Evolutionary conservation across 2,113 vertebrate species (phyloP).

Genomic region (Halichoerus grypus): DNA sequence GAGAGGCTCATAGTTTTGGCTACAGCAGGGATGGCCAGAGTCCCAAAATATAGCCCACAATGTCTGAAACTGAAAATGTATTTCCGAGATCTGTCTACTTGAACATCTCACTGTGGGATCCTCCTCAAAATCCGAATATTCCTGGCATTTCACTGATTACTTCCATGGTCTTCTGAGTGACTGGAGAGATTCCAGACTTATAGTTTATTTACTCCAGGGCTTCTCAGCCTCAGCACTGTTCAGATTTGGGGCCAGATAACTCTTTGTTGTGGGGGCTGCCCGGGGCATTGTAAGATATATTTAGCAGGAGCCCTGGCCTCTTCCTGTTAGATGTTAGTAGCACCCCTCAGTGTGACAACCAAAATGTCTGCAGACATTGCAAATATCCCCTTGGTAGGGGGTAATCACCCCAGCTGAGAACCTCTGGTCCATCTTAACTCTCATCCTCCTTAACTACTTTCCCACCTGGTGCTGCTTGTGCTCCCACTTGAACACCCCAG

Average conservation of each 20-base stretch:
- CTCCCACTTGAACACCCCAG: not conserved
- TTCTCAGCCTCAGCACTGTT: not conserved
- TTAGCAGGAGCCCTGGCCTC: not conserved
- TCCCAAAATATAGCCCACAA: constrained; percentile 61
- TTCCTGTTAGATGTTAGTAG: not conserved
- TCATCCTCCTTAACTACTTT: not conserved
- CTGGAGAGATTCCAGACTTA: not conserved
- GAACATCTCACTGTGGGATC: not conserved
- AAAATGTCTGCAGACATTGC: not conserved
- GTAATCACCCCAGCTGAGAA: not conserved
- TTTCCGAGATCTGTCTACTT: not conserved
- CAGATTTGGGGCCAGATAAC: not conserved
- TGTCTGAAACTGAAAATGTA: constrained; percentile 48
- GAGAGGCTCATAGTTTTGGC: constrained; percentile 55
- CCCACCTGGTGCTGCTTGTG: rapidly evolving
- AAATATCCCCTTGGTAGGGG: not conserved
- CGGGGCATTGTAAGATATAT: not conserved
- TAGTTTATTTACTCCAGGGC: not conserved
- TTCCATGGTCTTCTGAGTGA: not conserved
- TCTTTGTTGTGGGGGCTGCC: not conserved
- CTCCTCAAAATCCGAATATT: not conserved
- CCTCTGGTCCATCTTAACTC: not conserved
- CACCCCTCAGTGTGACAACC: not conserved
- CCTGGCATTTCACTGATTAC: not conserved
- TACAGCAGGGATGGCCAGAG: constrained; percentile 26